Base-by-base conservation (phyloP, 2,888 invertebrate genomes). In the Apantesis nais region DNA sequence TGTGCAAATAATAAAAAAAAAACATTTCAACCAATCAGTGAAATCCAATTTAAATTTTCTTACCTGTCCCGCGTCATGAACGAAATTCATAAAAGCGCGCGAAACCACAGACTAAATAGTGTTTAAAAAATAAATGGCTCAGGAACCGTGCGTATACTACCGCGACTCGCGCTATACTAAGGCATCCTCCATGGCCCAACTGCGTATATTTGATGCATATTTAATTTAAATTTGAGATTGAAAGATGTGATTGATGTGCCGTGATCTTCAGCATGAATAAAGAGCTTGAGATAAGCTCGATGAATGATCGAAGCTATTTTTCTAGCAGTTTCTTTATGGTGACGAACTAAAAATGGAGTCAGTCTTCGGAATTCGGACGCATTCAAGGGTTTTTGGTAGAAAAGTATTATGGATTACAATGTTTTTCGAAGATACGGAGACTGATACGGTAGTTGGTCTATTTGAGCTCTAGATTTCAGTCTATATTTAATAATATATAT, bases 11-110 rank as follows among this genome's bases (percentile, higher is more conserved):
- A 7, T 16, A 7, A 29, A 58, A 29, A 1, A 48, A 48, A 1
- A 19, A 48, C 25, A 58, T 25, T 29, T 29, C 29, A 58, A 48
- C 9, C 48, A 22, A 48, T 48, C 4, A 22, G 7, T 48, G 1
- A 22, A 5, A 22, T 48, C 48, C 22, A 22, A 48, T 25, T 25
- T 16, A 1, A 48, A 60, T n/a, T 39, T 25, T 62, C 74, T 60
- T 37, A 79, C 79, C 80, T 76, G 71, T 78, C 70, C 76, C 58
- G 44, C 63, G 12, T 66, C 66, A 73, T 22, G 39, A 62, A 1
- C 25, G 52, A 29, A 55, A 4, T 55, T 16, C 2, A 39, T 2
- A 70, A 73, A 78, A 52, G 62, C 71, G 80, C 80, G 79, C 70
- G 72, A 74, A 75, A 68, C 1, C 71, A 74, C 68, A 71, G 70